phyloP scores from a whole-genome alignment of 2,113 vertebrate genomes.

The Amphilophus citrinellus region DNA sequence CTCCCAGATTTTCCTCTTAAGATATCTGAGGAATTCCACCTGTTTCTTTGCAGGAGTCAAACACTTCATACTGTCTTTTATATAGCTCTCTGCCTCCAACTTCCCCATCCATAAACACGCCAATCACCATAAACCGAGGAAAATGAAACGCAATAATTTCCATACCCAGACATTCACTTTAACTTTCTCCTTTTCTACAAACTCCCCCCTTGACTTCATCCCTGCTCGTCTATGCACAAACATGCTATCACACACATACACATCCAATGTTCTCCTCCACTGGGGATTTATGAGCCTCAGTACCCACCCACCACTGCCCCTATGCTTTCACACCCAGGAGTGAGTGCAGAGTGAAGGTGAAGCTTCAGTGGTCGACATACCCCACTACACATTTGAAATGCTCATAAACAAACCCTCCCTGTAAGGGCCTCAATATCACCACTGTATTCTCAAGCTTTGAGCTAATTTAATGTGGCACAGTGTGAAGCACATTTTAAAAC shows the following conservation, averaged over 20 bases:
- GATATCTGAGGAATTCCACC: slow-evolving; percentile 55
- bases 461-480: background rate
- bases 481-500: background rate
- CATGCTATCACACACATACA: slow-evolving; percentile 24
- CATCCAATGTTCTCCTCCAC: slow-evolving; percentile 32
- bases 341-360: slow-evolving; percentile 28
- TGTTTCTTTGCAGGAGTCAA: slow-evolving; percentile 34
- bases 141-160: background rate
- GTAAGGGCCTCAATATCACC: background rate
- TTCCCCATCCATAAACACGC: background rate
- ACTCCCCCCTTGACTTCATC: background rate
- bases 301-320: slow-evolving; percentile 6
- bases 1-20: slow-evolving; percentile 18
- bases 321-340: slow-evolving; percentile 32
- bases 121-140: slow-evolving; percentile 8
- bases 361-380: slow-evolving; percentile 48
- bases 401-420: slow-evolving; percentile 24
- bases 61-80: slow-evolving; percentile 2
- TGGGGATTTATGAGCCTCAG: slow-evolving; percentile 28
- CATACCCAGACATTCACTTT: slow-evolving; percentile 3
- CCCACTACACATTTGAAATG: slow-evolving; percentile 44
- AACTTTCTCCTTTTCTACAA: background rate
- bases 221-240: slow-evolving; percentile 31
- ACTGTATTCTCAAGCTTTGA: background rate
- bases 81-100: background rate